Conservation (phyloP, 2,888 invertebrate genomes). For the Isotomurus palustris region DNA sequence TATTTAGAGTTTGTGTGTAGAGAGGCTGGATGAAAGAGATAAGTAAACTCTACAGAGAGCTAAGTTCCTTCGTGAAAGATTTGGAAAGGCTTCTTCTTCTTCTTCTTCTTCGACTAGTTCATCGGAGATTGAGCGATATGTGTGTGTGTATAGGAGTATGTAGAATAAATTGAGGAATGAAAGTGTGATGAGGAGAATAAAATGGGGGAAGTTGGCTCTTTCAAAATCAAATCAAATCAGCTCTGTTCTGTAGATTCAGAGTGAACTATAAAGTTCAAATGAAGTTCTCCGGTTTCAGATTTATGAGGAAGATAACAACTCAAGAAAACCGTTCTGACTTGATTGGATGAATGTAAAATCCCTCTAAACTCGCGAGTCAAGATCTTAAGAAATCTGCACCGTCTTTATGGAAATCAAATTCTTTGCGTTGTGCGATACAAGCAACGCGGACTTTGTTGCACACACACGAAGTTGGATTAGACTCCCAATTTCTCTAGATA, state of each 20-base stretch:
- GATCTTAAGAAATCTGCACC: constrained; percentile 1
- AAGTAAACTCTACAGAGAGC: no score
- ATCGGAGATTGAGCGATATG: no score
- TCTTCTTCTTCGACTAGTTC: no score
- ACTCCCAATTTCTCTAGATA: no score
- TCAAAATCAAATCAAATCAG: constrained; percentile 23
- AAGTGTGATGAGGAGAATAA: constrained; percentile 24
- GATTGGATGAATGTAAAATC: constrained; percentile 16
- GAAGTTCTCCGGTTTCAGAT: constrained; percentile 22
- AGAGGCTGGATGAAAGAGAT: no score
- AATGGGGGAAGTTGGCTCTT: constrained; percentile 14
- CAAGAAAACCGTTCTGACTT: constrained; percentile 11
- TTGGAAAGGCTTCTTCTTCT: no score
- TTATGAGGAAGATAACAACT: constrained; percentile 28
- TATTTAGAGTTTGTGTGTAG: no score
- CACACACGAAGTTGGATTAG: not conserved
- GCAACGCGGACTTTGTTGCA: not conserved
- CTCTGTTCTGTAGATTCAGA: constrained; percentile 3
- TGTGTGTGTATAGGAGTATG: no score
- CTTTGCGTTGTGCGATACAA: not conserved
- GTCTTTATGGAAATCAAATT: constrained; percentile 1
- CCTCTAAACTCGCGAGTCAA: not conserved
- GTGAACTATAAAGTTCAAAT: constrained; percentile 18
- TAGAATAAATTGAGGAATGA: constrained; percentile 18
- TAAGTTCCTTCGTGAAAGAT: no score